phyloP scores from a whole-genome alignment of 2,797 vertebrate species.

The Oreortyx pictus region DNA sequence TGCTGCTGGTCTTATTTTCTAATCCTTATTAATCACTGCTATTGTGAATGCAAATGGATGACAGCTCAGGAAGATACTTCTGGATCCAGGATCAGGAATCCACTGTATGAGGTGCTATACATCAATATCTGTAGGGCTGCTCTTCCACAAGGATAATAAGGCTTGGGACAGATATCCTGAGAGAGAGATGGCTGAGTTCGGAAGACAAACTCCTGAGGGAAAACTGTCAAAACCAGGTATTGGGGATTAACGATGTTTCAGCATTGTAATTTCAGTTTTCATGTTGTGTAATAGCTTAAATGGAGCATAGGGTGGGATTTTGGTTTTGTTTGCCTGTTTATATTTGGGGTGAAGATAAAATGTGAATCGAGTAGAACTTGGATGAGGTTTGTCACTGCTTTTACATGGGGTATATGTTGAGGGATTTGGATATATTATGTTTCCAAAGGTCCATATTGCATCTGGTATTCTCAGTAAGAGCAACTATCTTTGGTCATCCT shows the following conservation, averaged over 20 bases:
- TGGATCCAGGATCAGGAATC: neutral
- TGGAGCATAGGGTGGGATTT: neutral
- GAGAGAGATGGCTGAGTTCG: neutral
- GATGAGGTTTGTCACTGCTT: neutral
- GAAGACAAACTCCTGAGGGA: neutral
- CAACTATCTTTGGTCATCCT: neutral
- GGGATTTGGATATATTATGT: neutral
- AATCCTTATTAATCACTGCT: neutral
- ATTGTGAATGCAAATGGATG: neutral
- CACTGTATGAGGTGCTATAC: neutral
- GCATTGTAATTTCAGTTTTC: neutral
- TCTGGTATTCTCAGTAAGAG: neutral
- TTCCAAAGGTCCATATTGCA: neutral
- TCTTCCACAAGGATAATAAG: neutral
- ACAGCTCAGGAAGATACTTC: neutral
- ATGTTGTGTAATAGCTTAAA: neutral
- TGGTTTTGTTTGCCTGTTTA: neutral
- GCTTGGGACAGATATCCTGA: neutral
- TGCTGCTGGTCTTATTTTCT: conserved; percentile 31
- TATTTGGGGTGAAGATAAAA: neutral
- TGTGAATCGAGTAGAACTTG: neutral
- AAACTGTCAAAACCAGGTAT: neutral
- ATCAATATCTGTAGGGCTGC: neutral
- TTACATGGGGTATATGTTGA: rapidly evolving
- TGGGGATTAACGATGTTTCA: neutral